Evolutionary conservation across 2,888 invertebrate species (phyloP), one percentile per base, ranked within the genome.

Genomic region (Pantelozetes paolii): DNA sequence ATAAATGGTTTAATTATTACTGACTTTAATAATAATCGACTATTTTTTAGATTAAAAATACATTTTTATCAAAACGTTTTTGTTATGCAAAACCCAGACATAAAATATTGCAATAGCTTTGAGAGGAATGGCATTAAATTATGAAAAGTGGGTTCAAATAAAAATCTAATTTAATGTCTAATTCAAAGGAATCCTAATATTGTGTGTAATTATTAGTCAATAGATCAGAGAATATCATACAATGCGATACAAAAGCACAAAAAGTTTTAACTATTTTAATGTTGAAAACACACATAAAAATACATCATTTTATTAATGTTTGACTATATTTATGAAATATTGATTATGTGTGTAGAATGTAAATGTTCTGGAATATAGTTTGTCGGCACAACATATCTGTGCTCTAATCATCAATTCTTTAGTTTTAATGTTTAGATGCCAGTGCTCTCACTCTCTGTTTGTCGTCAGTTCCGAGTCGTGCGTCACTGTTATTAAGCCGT

Each of bases 281-380:
- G 50, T 50, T 50, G 20, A 50, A 20, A n/a, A n/a, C 20, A n/a
- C n/a, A 50, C n/a, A 2, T n/a, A 50, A 50, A 20, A 50, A 50
- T 50, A 50, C 20, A 50, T 50, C 50, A 50, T 50, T 50, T 50
- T 50, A 50, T 50, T 50, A n/a, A 50, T 50, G n/a, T n/a, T 18
- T 50, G 50, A 50, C 50, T 50, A 50, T 50, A 50, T 50, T n/a
- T 50, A 50, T 50, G n/a, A 50, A 50, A 50, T 50, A 50, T 50
- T n/a, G 50, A 50, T 50, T n/a, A 20, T 45, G 3, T 45, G 2
- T 45, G 2, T 45, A 45, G 11, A 3, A 45, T 15, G 18, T 45
- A 2, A 45, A 45, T 18, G 18, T 18, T 45, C 1, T 50, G 8
- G 5, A n/a, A 50, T 50, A 20, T 50, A 50, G 20, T 20, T n/a